A percentile compares a stretch with the other conserved stretches of the same genome.
Conservation (phyloP, 2,113 vertebrate genomes). For the Xiphophorus couchianus region DNA sequence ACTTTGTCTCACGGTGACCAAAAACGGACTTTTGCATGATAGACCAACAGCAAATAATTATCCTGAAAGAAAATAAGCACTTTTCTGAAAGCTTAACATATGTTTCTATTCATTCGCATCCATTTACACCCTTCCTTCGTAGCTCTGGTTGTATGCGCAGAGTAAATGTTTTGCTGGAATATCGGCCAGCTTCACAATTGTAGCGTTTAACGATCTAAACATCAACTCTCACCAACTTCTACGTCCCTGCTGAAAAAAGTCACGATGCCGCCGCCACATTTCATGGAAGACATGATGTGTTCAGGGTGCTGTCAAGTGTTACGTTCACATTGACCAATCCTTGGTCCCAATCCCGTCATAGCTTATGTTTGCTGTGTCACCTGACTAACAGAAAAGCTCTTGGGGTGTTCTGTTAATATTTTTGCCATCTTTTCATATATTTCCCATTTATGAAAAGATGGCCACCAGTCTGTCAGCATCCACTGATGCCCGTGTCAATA, state of each 20-base stretch:
- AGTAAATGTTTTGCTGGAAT: too few relatives aligned
- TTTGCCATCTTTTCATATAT: not conserved
- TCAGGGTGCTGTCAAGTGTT: not conserved
- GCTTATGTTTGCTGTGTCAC: not conserved
- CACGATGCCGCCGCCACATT: not conserved
- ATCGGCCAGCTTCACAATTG: not conserved
- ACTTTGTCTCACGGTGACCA: not conserved
- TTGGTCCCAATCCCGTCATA: not conserved
- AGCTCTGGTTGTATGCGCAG: too few relatives aligned
- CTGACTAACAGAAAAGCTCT: not conserved
- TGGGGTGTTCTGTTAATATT: not conserved
- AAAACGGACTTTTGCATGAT: not conserved
- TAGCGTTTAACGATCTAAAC: not conserved
- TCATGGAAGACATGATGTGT: not conserved
- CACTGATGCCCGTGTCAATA: not conserved
- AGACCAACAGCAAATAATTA: too few relatives aligned
- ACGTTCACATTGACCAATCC: not conserved
- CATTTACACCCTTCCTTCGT: too few relatives aligned
- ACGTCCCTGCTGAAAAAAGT: not conserved
- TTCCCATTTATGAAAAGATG: too few relatives aligned
- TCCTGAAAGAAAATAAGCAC: too few relatives aligned
- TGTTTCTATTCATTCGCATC: too few relatives aligned
- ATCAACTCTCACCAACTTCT: not conserved
- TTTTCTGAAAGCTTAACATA: too few relatives aligned
- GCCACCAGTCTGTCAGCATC: not conserved